Base-by-base conservation (phyloP, 1,140 invertebrate species). In the Lepidurus packardi region DNA sequence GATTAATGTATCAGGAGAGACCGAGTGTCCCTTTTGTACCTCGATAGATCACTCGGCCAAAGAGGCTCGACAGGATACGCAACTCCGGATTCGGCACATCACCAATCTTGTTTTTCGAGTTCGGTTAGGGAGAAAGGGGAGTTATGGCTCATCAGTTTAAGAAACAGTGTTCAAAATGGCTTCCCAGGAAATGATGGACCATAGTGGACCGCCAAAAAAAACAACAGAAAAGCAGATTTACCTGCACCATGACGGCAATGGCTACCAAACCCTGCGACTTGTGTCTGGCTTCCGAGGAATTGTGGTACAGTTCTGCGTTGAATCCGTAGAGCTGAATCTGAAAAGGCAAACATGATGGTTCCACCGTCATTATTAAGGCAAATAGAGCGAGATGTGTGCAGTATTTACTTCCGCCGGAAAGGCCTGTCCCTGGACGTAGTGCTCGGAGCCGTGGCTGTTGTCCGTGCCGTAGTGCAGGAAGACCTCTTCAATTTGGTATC, bases 241-340 rank as follows among this genome's bases (percentile, higher is more conserved):
- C 94, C 90, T 95, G 93, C 80, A 96, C 86, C 76, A 97, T 88
- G 80, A 97, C 88, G 76, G 94, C 94, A 82, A 96, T 90, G 47
- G 92, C 93, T 75, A 95, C 93, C 82, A 96, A 91, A 81, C 95
- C 94, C 86, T 96, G 94, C 79, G 94, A 92, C 85, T 92, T 90
- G 84, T 94, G 91, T 79, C 94, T 86, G 77, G 95, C 94, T 85
- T 95, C 93, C 53, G 93, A 92, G 86, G 94, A 93, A 87, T 96
- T 96, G 82, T 91, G 90, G 87, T 96, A 97, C 77, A 97, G 88
- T 85, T 96, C 93, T 78, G 93, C 94, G 87, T 97, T 97, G 89
- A 95, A 97, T 82, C 94, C 93, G 85, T 94, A 93, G 87, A 96
- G 93, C 89, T 96, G 94, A 83, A 96, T 92, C 94, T 96, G 90